Conservation (phyloP, 1,140 invertebrate species). For the Camponotus pennsylvanicus region DNA sequence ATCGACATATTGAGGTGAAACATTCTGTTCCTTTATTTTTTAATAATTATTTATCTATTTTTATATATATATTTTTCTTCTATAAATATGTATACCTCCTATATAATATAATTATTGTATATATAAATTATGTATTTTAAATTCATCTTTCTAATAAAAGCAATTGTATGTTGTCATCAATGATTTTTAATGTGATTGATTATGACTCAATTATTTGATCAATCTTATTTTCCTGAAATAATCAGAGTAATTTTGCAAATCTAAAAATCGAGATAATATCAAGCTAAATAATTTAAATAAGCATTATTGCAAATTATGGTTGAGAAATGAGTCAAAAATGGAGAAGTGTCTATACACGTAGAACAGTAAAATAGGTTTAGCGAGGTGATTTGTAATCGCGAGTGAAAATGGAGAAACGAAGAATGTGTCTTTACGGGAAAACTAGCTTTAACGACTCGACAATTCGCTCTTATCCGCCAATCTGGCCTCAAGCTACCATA, state of each 20-base stretch:
- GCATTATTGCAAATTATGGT: background rate
- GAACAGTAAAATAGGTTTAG: constrained; percentile 4
- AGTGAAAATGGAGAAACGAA: constrained; percentile 12
- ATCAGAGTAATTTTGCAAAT: background rate
- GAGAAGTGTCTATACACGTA: background rate
- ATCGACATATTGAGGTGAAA: background rate
- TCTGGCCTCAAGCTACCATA: constrained; percentile 59
- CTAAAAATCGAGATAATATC: background rate
- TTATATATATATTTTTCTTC: background rate
- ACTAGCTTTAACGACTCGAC: constrained; percentile 72
- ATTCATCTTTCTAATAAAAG: too few relatives aligned
- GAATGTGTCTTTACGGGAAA: constrained; percentile 50
- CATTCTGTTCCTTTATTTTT: background rate
- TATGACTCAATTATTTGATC: background rate
- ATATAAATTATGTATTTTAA: background rate
- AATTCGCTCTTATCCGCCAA: constrained; percentile 74
- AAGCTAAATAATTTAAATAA: background rate
- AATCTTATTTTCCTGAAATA: background rate
- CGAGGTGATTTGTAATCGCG: background rate
- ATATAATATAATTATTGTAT: background rate
- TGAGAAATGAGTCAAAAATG: background rate
- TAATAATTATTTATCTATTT: background rate
- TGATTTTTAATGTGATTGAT: background rate
- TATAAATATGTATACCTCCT: background rate
- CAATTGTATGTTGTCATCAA: background rate